Percentiles rank a stretch among this genome's conserved stretches.
phyloP scores from a whole-genome alignment of 2,797 vertebrate species.

The Sparus aurata region DNA sequence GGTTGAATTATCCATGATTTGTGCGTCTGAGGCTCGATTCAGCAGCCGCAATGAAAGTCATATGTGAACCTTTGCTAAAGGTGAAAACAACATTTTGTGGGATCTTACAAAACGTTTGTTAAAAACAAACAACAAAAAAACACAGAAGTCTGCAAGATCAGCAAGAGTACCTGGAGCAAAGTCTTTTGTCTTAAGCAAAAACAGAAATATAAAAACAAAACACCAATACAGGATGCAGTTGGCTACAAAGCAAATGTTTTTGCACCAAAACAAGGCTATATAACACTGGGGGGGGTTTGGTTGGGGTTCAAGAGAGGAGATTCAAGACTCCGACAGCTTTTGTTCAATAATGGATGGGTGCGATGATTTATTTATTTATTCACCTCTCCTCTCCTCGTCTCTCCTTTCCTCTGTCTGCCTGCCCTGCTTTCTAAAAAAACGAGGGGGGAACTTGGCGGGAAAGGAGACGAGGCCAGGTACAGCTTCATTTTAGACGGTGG shows the following conservation, averaged over 20 bases:
- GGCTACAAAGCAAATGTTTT: conserved; percentile 7
- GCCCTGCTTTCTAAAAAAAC: conserved; percentile 62
- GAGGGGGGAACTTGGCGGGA: conserved; percentile 31
- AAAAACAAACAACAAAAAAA: not conserved
- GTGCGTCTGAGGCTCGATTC: conserved; percentile 25
- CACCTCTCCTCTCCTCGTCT: conserved; percentile 52
- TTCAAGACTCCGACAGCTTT: conserved; percentile 65
- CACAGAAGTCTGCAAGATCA: not conserved
- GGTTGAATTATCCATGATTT: conserved; percentile 3
- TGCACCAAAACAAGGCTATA: conserved; percentile 46
- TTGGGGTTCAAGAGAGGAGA: conserved; percentile 49
- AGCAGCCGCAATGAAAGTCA: conserved; percentile 17
- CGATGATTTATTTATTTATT: conserved; percentile 87
- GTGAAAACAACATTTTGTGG: not conserved
- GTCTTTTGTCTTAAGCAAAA: not conserved
- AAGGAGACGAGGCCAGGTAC: not conserved
- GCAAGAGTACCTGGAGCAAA: conserved; percentile 8
- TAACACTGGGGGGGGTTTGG: conserved; percentile 32
- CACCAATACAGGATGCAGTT: not conserved
- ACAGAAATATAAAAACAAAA: conserved; percentile 14
- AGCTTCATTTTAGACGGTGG: not conserved
- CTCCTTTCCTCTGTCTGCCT: conserved; percentile 53
- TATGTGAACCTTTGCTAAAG: not conserved
- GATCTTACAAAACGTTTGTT: not conserved
- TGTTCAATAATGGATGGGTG: conserved; percentile 84